phyloP scores from a whole-genome alignment of 2,888 invertebrate genomes.

The Erynnis tages region DNA sequence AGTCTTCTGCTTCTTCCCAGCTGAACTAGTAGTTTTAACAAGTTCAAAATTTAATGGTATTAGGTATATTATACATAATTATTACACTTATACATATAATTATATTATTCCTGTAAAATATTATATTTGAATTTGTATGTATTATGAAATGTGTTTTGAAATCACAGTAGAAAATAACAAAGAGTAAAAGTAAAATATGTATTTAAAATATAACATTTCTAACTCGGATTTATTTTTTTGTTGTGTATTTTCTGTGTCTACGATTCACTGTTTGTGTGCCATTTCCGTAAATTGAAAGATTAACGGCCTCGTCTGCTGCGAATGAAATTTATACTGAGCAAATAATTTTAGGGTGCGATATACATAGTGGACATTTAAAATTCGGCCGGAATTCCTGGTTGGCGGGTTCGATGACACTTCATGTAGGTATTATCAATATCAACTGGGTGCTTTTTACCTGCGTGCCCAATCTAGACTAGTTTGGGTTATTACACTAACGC shows the following conservation, averaged over 20 bases:
- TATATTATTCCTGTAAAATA: too few relatives aligned
- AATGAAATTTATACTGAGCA: constrained; percentile 16
- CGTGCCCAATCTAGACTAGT: constrained; percentile 21
- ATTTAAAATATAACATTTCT: too few relatives aligned
- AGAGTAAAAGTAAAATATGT: too few relatives aligned
- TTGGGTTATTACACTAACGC: constrained; percentile 10
- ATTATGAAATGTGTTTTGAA: too few relatives aligned
- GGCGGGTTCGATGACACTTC: constrained; percentile 19
- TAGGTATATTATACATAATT: too few relatives aligned
- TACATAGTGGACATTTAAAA: constrained; percentile 2
- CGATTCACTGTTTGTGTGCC: background rate
- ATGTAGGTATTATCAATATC: constrained; percentile 4
- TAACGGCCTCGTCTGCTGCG: constrained; percentile 6
- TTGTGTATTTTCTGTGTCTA: background rate
- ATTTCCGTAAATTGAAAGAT: constrained; percentile 22
- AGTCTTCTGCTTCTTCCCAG: too few relatives aligned
- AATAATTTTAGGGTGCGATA: constrained; percentile 17
- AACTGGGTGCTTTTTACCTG: constrained; percentile 13
- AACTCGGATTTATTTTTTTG: too few relatives aligned
- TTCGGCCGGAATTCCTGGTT: constrained; percentile 1
- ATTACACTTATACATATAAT: too few relatives aligned
- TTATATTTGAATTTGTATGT: too few relatives aligned
- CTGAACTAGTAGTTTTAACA: too few relatives aligned
- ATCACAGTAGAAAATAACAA: too few relatives aligned
- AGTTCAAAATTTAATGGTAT: too few relatives aligned